phyloP scores from a whole-genome alignment of 2,113 vertebrate genomes.

The Pterophyllum scalare region DNA sequence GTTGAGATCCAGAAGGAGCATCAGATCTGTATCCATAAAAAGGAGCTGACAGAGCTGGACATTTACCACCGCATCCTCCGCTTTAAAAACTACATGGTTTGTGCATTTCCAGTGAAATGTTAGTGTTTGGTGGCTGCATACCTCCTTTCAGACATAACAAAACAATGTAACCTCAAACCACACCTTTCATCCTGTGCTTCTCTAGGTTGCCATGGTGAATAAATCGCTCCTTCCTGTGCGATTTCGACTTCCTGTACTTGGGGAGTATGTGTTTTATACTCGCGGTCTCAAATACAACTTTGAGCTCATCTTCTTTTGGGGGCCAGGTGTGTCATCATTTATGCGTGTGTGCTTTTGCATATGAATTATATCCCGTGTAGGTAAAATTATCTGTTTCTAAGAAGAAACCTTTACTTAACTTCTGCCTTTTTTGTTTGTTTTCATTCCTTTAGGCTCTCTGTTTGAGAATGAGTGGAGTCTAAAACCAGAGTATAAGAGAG shows the following conservation, averaged over 20 bases:
- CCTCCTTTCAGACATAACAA: background rate
- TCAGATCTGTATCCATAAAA: conserved; percentile 99
- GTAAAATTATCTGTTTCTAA: background rate
- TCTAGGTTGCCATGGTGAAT: conserved; percentile 91
- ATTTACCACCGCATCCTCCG: conserved; percentile 98
- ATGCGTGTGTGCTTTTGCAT: background rate
- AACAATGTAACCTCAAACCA: background rate
- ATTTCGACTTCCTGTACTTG: conserved; percentile 88
- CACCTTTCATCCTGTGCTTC: conserved; percentile 9
- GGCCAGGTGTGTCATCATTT: conserved; percentile 82
- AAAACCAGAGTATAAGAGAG: conserved; percentile 93
- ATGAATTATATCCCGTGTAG: background rate
- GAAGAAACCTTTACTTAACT: background rate
- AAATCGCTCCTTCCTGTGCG: conserved; percentile 95
- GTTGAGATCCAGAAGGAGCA: conserved; percentile 99
- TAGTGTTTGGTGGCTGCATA: background rate
- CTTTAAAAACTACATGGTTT: conserved; percentile 99
- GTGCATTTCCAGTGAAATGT: background rate
- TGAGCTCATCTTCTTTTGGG: conserved; percentile 99
- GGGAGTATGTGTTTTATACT: conserved; percentile 91
- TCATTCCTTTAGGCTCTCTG: conserved; percentile 83
- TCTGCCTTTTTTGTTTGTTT: background rate
- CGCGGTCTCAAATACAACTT: conserved; percentile 99
- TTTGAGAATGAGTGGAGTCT: conserved; percentile 98
- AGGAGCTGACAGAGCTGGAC: conserved; percentile 93